phyloP scores from a whole-genome alignment of 1,140 invertebrate species.

The Aphelenchoides besseyi region DNA sequence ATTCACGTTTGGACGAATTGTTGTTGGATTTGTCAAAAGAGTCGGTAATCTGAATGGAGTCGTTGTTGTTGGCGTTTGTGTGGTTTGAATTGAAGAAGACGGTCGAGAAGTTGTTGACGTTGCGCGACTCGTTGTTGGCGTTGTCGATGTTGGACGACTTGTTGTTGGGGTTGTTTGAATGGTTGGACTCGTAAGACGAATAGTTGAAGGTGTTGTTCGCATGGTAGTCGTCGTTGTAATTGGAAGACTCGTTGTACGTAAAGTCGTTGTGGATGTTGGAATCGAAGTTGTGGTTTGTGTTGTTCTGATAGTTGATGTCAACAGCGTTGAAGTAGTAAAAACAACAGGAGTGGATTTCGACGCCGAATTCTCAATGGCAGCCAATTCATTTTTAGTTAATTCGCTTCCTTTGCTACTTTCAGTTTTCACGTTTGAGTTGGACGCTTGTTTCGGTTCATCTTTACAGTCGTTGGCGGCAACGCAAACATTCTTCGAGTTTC shows the following conservation, averaged over 20 bases:
- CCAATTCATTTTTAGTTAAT: background rate
- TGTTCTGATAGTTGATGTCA: conserved; percentile 6
- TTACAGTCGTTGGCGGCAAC: conserved; percentile 28
- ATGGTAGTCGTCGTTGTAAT: background rate
- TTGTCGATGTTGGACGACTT: conserved; percentile 7
- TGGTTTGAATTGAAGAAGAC: background rate
- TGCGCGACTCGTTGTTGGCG: background rate
- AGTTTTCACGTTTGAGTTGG: background rate
- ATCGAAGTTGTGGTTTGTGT: background rate
- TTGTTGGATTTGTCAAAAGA: background rate
- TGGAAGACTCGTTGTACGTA: background rate
- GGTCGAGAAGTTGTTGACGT: background rate
- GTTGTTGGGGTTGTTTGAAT: background rate
- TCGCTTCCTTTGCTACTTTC: background rate
- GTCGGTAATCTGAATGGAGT: background rate
- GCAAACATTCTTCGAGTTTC: conserved; percentile 23
- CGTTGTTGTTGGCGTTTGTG: background rate
- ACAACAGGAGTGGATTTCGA: background rate
- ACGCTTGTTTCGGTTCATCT: background rate
- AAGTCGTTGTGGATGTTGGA: background rate
- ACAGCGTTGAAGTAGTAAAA: background rate
- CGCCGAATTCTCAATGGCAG: background rate
- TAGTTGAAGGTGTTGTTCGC: background rate
- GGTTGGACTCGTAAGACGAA: background rate
- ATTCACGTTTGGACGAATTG: background rate